Base-by-base conservation (phyloP, 1,140 invertebrate genomes). In the Linepithema humile region DNA sequence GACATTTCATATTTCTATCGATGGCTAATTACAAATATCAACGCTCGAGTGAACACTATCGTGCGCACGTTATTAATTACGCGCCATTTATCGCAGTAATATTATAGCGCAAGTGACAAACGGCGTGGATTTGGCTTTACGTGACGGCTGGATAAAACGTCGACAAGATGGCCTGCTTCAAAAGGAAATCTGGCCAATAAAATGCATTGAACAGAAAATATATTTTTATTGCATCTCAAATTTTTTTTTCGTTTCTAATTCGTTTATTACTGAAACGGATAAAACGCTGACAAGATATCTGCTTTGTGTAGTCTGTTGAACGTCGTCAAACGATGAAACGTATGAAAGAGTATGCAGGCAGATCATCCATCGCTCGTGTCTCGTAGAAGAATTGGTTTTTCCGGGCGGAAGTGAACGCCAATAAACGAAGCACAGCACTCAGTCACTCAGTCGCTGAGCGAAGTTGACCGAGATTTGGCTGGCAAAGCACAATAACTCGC, bases 401-500 rank as follows among this genome's bases (percentile, higher is more conserved):
- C 83, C 84, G 84, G 62, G 69, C 83, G 75, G 87, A 85, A 85
- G 64, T 73, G 73, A 86, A 85, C 80, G 67, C 85, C 88, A 85
- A 88, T 89, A 89, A 83, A 85, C 78, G 84, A 88, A 89, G 69
- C 84, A 83, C 77, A 6, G 72, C 35, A 65, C 78, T 82, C 77
- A 89, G 72, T 87, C 85, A 87, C 69, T 89, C 86, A 85, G 78
- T 83, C 73, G 72, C 72, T 60, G 73, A 83, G 73, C 75, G 74
- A 80, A 88, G 88, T 88, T 85, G 88, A 83, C 88, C 88, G 88
- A 88, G 87, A 88, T 89, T 89, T 78, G 80, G 55, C 78, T 48
- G 78, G 45, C 83, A 60, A 77, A 75, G 87, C 80, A 89, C 86
- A 84, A 88, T 89, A 89, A 88, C 84, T 86, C 87, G 78, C 65